Conservation (phyloP, 1,140 invertebrate genomes). For the Cherax quadricarinatus region DNA sequence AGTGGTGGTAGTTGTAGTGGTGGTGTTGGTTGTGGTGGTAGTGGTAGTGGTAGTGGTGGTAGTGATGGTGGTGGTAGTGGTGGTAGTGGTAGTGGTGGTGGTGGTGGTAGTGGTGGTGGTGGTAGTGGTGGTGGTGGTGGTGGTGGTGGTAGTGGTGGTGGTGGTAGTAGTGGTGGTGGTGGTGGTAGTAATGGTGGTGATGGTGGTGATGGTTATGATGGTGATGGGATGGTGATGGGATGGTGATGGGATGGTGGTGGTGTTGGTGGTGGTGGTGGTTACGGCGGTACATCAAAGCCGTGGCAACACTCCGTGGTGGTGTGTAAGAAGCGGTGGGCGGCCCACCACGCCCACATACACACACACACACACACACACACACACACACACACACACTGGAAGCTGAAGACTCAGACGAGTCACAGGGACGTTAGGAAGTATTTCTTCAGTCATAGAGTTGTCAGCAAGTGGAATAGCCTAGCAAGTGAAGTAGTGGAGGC, state of each 20-base stretch:
- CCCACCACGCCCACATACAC: not conserved
- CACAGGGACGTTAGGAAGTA: no score
- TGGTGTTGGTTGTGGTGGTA: no score
- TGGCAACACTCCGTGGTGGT: constrained; percentile 3
- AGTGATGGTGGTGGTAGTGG: not conserved
- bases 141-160: not conserved
- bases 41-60: not conserved
- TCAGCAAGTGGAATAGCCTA: no score
- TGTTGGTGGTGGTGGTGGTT: not conserved
- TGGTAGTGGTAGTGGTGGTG: not conserved
- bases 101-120: not conserved
- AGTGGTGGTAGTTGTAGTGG: no score
- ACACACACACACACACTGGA: not conserved
- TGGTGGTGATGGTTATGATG: no score
- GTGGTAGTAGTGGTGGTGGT: not conserved
- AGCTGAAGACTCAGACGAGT: no score
- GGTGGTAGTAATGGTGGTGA: not conserved
- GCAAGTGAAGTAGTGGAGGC: no score
- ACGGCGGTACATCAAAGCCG: constrained; percentile 14
- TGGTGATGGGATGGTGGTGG: not conserved
- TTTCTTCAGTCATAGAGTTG: no score
- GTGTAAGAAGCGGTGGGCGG: not conserved
- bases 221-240: not conserved
- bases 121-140: not conserved
- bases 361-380: not conserved